Base-by-base conservation (phyloP, 2,797 vertebrate genomes). In the Aeoliscus strigatus region DNA sequence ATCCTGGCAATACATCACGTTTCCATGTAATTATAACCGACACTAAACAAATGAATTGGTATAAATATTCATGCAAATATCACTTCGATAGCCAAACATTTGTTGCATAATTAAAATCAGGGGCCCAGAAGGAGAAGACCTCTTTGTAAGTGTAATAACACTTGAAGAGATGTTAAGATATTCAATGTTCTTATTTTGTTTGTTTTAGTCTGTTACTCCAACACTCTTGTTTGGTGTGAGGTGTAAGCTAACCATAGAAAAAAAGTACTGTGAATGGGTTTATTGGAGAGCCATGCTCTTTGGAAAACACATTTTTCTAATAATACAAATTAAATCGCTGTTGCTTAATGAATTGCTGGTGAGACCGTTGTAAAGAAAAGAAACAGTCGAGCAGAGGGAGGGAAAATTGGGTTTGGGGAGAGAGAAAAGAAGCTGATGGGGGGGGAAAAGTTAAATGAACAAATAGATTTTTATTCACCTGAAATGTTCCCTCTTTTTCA, bases 21-120 rank as follows among this genome's bases (percentile, higher is more conserved):
- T 81, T 88, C 75, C 81, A 79, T 88, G 81, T 86, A 89, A 86
- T 89, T 89, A 87, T 79, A 87, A 88, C 86, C 81, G 88, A 87
- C 80, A 86, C 82, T 82, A 73, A 73, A 84, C 84, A 84, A 87
- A 88, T 82, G 60, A 86, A 86, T 80, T 71, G 63, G 75, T 78
- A 88, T 87, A 82, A 86, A 87, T 88, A 87, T 88, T 87, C 75
- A 87, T 86, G 73, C 51, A 78, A 80, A 83, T 73, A 84, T 85
- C 74, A 82, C 84, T 86, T 83, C 75, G 75, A 85, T 84, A 83
- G 80, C 80, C 82, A 84, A 87, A 88, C 84, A 85, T 82, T 87
- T 82, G 81, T 82, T 86, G 73, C 75, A 81, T 86, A 81, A 87
- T 86, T 86, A 85, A 86, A 86, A 75, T n/a, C 2, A 27, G 47